Evolutionary conservation across 1,140 invertebrate genomes (phyloP), one percentile per base, ranked within the genome.

Genomic region (Drosophila sucinea): DNA sequence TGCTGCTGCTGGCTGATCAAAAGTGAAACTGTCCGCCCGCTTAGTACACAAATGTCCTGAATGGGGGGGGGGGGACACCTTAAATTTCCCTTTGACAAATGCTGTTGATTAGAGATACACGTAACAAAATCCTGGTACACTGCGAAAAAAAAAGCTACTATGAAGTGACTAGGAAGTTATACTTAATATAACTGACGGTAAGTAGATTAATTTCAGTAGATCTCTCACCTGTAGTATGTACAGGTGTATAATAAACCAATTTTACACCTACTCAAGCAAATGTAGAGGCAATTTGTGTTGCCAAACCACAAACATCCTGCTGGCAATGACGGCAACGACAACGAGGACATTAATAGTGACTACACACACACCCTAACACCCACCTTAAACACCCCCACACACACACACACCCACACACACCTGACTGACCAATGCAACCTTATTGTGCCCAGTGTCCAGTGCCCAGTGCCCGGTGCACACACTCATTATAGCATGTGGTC

Each of bases 401-500:
- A 47, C 47, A 64, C 68, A 62, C 47, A 44, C 33, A 55, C 58
- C 2, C 55, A 60, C 56, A 56, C 30, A 33, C 41, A 32, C 58
- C 61, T 44, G 60, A 61, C 32, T 67, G 57, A 68, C 44, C 66
- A 51, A 23, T 47, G 60, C 55, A 57, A 74, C 62, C 73, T 61
- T 47, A 33, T 57, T 25, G 17, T 75, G 47, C 72, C 68, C 62
- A 56, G 68, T 83, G 67, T 72, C 65, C 44, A 23, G 44, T 51
- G 44, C 44, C 6, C 41, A 30, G 3, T 35, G 33, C 33, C 67
- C 71, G 61, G 38, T 54, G 51, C 64, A 17, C 17, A 64, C 75
- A 60, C 74, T 85, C 81, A 85, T 85, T 85, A 85, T 75, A 74
- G 74, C 77, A 74, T 85, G 81, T 85, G 81, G 81, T 85, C 81